Conservation (phyloP, 1,140 invertebrate species). For the Drosophila malerkotliana region DNA sequence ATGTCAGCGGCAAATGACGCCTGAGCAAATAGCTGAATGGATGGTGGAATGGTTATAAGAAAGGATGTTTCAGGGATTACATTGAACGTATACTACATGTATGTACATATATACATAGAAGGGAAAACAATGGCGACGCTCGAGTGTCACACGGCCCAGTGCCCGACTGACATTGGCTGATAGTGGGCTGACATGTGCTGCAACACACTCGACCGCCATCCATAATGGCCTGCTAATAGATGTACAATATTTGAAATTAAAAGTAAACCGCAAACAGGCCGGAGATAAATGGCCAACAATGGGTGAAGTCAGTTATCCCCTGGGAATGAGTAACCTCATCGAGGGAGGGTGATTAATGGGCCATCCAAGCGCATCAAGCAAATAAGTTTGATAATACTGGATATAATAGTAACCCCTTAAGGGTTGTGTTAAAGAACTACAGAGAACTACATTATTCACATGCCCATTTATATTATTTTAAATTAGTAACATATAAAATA, state of each 20-base stretch:
- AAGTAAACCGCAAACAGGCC: constrained; percentile 69
- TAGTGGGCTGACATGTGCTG: constrained; percentile 65
- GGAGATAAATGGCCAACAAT: constrained; percentile 60
- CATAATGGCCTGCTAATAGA: constrained; percentile 70
- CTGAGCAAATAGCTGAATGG: constrained; percentile 57
- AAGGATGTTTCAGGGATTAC: constrained; percentile 22
- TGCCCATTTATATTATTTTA: not conserved
- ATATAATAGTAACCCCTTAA: not conserved
- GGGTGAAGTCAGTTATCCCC: constrained; percentile 32
- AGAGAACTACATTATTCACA: not conserved
- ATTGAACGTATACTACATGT: not conserved
- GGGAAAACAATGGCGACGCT: constrained; percentile 62
- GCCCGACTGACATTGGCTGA: constrained; percentile 47
- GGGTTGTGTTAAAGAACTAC: constrained; percentile 16
- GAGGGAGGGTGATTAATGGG: constrained; percentile 54
- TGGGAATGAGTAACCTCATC: not conserved
- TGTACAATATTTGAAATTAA: constrained; percentile 64
- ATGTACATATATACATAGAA: not conserved
- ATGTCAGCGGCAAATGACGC: constrained; percentile 23
- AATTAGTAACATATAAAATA: not conserved
- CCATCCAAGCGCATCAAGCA: constrained; percentile 21
- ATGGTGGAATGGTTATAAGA: constrained; percentile 15
- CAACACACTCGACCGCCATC: constrained; percentile 49
- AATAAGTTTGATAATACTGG: constrained; percentile 17
- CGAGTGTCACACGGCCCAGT: constrained; percentile 56